Percentiles rank a stretch among this genome's conserved stretches.
phyloP scores from a whole-genome alignment of 2,888 invertebrate species.

The Xanthia togata region DNA sequence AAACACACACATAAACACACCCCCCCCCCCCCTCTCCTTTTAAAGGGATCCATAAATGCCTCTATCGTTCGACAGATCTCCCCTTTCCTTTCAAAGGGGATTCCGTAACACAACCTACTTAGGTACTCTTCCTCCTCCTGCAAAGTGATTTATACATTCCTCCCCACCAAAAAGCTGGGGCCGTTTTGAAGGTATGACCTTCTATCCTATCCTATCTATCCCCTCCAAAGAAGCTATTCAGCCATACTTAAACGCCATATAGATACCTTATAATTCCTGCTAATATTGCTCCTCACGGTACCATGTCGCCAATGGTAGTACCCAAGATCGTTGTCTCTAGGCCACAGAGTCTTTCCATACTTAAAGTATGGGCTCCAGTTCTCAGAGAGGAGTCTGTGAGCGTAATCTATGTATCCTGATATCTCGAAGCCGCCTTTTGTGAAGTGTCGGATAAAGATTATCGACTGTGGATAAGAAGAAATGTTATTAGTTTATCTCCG shows the following conservation, averaged over 20 bases:
- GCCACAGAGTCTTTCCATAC: constrained; percentile 91
- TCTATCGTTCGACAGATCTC: no score
- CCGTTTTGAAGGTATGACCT: background rate
- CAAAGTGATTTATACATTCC: background rate
- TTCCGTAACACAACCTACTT: background rate
- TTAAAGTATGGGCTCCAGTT: constrained; percentile 95
- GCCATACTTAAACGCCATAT: background rate
- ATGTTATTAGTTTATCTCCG: background rate
- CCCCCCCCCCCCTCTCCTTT: no score
- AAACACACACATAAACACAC: no score
- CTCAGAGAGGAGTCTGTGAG: constrained; percentile 92
- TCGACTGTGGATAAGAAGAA: constrained; percentile 89
- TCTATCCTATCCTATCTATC: no score
- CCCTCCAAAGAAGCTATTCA: background rate
- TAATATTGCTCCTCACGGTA: constrained; percentile 92
- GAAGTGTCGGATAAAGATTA: constrained; percentile 94
- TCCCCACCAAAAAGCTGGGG: background rate
- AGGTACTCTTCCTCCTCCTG: background rate
- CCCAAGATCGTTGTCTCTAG: constrained; percentile 93
- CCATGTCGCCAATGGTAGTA: constrained; percentile 95
- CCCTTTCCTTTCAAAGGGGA: background rate
- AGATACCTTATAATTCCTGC: constrained; percentile 93
- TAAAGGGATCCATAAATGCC: background rate
- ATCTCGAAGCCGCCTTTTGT: constrained; percentile 94
- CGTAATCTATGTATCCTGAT: constrained; percentile 96